Base-by-base conservation (phyloP, 2,797 vertebrate genomes). In the Poeciliopsis gracilis region DNA sequence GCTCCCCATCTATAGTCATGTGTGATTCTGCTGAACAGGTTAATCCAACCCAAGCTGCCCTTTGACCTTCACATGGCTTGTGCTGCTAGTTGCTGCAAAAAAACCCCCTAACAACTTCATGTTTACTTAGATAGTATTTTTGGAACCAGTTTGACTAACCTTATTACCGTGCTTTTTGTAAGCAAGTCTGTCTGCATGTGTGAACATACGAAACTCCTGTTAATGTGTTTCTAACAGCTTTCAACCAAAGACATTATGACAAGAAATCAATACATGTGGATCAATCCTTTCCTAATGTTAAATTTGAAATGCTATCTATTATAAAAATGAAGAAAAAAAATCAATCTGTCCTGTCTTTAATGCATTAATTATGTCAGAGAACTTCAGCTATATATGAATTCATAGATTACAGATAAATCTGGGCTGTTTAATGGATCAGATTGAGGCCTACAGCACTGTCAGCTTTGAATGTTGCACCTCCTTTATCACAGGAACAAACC, bases 231-330 rank as follows among this genome's bases (percentile, higher is more conserved):
- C 30, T 51, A 76, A 82, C 38, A 84, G 77, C 72, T 84, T 55
- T 82, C 86, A 77, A 81, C 82, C 51, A 82, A 89, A 88, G 20
- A 15, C 82, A 57, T 84, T 77, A 85, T 90, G 86, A 86, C 88
- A 88, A 28, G 79, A 85, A 0, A 25, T 91, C 91, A 87, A 89
- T 91, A 61, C 3, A 3, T 33, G 33, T 51, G n/a, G 51, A 81
- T 88, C 83, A 80, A 87, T 91, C 71, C 20, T 57, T 57, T 18
- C 41, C 81, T 85, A 73, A 86, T 76, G 83, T 86, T 83, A 75
- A 90, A 88, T 82, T 86, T 78, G 82, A 85, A 88, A 90, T 78
- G 66, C 70, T 83, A 78, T 83, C 75, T 76, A 80, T 89, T 79
- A 83, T 87, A 76, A 89, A 84, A 85, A 90, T 82, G 76, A 74